phyloP scores from a whole-genome alignment of 1,140 invertebrate species.

The Rhopalosiphum maidis region DNA sequence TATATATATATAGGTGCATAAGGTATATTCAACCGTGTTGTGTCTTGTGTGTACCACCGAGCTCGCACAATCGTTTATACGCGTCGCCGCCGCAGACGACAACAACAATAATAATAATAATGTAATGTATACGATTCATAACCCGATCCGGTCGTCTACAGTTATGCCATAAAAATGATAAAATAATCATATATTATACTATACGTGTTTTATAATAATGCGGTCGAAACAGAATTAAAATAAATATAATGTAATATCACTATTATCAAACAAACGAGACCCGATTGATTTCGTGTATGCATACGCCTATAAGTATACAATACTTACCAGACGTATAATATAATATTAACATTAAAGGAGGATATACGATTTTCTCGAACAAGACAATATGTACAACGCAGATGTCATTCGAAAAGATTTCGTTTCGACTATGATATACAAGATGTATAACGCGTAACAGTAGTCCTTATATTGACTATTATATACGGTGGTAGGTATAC shows the following conservation, averaged over 20 bases:
- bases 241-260: not conserved
- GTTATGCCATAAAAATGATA: not conserved
- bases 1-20: too few species aligned
- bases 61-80: not conserved
- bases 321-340: not conserved
- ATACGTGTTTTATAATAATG: not conserved
- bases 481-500: too few species aligned
- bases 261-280: not conserved
- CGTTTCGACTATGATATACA: not conserved
- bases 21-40: not conserved
- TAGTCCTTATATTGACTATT: too few species aligned
- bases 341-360: not conserved
- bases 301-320: not conserved
- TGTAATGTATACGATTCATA: not conserved
- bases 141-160: not conserved
- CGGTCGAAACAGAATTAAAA: not conserved
- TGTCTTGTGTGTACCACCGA: not conserved
- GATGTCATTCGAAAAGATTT: not conserved
- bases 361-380: not conserved
- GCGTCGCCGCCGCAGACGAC: not conserved
- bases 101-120: not conserved
- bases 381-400: not conserved
- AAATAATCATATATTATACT: not conserved
- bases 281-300: not conserved
- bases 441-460: not conserved